Percentiles rank a stretch among this genome's conserved stretches.
phyloP scores from a whole-genome alignment of 64 coral and sea anemone species.

The Montipora cactus region DNA sequence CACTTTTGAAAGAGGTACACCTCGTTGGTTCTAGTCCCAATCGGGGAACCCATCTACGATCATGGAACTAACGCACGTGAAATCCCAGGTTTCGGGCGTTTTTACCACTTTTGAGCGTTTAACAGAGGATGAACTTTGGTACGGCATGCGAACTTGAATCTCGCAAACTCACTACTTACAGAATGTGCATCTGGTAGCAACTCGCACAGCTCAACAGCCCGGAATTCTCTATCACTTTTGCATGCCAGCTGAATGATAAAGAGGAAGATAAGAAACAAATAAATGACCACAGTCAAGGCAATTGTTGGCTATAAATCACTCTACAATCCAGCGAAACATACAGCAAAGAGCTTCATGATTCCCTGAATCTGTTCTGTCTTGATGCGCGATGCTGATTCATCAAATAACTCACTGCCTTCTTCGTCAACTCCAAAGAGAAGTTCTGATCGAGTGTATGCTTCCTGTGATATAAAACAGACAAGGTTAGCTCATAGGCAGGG shows the following conservation, averaged over 20 bases:
- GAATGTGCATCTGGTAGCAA: slow-evolving; percentile 90
- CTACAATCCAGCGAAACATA: slow-evolving; percentile 42
- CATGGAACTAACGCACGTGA: too few relatives aligned
- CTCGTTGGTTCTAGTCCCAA: too few relatives aligned
- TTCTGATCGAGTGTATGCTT: slow-evolving; percentile 53
- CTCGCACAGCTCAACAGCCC: slow-evolving; percentile 89
- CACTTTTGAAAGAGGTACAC: too few relatives aligned
- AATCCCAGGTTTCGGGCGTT: too few relatives aligned
- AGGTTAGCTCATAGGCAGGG: not conserved
- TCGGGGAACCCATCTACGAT: too few relatives aligned
- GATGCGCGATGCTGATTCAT: slow-evolving; percentile 40
- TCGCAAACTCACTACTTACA: slow-evolving; percentile 54
- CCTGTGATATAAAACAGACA: slow-evolving; percentile 15
- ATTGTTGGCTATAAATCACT: too few relatives aligned
- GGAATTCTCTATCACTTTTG: slow-evolving; percentile 94
- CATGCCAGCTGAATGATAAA: slow-evolving; percentile 82
- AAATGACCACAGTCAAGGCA: not conserved
- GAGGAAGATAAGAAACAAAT: not conserved
- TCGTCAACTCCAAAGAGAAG: slow-evolving; percentile 36
- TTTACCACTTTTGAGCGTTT: too few relatives aligned
- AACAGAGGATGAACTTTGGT: too few relatives aligned
- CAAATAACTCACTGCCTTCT: slow-evolving; percentile 22
- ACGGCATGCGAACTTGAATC: not conserved
- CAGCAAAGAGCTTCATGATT: slow-evolving; percentile 94
- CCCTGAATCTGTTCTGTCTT: slow-evolving; percentile 82